phyloP scores from a whole-genome alignment of 2,888 invertebrate species.

The Aporophyla lueneburgensis region DNA sequence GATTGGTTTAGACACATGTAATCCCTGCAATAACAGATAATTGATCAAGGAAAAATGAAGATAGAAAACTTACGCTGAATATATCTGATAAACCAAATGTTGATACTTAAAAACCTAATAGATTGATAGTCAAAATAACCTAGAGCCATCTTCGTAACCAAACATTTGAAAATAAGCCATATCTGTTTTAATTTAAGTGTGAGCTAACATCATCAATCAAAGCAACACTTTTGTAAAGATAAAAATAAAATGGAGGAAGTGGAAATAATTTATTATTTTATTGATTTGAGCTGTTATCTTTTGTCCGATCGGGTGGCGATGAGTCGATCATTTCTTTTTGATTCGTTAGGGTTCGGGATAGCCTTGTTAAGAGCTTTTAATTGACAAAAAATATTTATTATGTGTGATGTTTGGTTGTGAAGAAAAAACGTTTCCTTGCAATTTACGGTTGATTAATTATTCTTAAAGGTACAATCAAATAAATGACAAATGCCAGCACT shows the following conservation, averaged over 20 bases:
- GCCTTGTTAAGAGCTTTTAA: constrained; percentile 75
- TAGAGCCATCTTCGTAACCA: constrained; percentile 41
- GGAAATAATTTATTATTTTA: constrained; percentile 88
- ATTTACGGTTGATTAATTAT: constrained; percentile 52
- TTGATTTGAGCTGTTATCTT: constrained; percentile 88
- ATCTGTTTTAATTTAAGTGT: constrained; percentile 67
- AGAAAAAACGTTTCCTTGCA: constrained; percentile 47
- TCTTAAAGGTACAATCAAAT: constrained; percentile 48
- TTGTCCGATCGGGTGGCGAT: constrained; percentile 84
- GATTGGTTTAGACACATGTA: not conserved
- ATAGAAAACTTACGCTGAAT: not conserved
- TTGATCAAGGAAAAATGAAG: not conserved
- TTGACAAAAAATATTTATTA: constrained; percentile 67
- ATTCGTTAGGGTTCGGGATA: constrained; percentile 76
- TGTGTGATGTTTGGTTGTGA: constrained; percentile 50
- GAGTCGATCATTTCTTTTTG: constrained; percentile 81
- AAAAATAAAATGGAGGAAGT: constrained; percentile 86
- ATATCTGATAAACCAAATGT: not conserved
- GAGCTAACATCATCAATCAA: constrained; percentile 86
- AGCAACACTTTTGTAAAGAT: constrained; percentile 85
- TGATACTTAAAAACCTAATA: constrained; percentile 13
- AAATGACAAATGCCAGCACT: constrained; percentile 49
- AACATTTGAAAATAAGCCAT: constrained; percentile 64
- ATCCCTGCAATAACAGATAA: too few species aligned
- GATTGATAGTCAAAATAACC: constrained; percentile 51